A percentile compares a stretch with the other conserved stretches of the same genome.
phyloP scores from a whole-genome alignment of 2,113 vertebrate genomes.

The Datnioides undecimradiatus region DNA sequence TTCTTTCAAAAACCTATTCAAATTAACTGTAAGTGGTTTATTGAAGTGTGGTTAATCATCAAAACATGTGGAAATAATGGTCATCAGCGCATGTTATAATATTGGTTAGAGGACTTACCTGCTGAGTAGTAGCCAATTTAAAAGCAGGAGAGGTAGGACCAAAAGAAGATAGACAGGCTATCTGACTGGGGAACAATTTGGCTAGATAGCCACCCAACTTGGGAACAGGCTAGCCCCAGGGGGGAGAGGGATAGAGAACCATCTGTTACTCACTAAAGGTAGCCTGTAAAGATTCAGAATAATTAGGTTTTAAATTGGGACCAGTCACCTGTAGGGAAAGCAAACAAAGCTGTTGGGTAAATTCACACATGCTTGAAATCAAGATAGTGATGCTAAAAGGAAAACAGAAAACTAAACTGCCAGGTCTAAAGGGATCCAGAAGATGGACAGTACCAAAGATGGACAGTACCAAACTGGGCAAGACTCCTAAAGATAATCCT shows the following conservation, averaged over 20 bases:
- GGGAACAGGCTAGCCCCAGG: background rate
- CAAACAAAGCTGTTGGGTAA: background rate
- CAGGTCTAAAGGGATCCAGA: background rate
- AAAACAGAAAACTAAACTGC: background rate
- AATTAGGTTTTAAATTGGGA: background rate
- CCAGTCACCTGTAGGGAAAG: background rate
- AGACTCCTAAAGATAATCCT: background rate
- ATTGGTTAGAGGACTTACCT: background rate
- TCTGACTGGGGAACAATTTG: background rate
- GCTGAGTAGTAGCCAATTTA: background rate
- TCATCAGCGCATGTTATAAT: background rate
- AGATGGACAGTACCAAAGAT: too few species aligned
- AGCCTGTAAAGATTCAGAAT: background rate
- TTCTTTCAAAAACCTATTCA: too few species aligned
- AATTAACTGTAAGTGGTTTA: too few species aligned
- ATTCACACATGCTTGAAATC: background rate
- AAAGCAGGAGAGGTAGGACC: background rate
- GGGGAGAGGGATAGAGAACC: constrained; percentile 5
- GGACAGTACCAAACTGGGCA: background rate
- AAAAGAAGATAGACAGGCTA: background rate
- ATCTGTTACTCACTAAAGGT: constrained; percentile 13
- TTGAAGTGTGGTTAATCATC: too few species aligned
- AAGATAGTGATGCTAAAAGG: background rate
- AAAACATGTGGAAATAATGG: background rate
- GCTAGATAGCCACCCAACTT: background rate